Conservation (phyloP, 2,113 vertebrate genomes). For the Eubucco bourcierii region DNA sequence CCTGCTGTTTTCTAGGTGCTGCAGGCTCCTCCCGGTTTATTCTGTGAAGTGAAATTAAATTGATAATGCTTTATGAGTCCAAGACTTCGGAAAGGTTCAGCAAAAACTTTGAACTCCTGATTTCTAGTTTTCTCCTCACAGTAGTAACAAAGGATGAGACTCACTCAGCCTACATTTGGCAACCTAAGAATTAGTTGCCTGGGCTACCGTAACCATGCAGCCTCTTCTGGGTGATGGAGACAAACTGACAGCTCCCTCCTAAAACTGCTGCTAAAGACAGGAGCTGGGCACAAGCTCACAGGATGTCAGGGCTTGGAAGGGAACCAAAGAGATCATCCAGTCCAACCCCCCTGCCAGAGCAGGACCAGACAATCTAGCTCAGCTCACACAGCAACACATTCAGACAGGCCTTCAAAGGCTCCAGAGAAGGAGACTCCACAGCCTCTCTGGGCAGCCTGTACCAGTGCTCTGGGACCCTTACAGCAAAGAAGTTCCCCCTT, state of each 20-base stretch:
- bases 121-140: not conserved
- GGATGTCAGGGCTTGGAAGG: too few species aligned
- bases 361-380: too few species aligned
- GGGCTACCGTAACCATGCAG: constrained; percentile 30
- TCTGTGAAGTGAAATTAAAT: not conserved
- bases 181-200: not conserved
- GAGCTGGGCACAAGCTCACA: not conserved
- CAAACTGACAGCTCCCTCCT: not conserved
- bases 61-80: not conserved
- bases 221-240: not conserved
- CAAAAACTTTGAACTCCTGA: not conserved
- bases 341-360: too few species aligned
- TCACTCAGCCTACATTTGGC: not conserved
- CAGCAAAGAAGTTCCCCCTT: too few species aligned
- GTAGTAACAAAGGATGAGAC: not conserved
- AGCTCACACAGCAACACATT: too few species aligned
- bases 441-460: too few species aligned
- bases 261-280: not conserved
- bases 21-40: not conserved
- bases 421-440: too few species aligned
- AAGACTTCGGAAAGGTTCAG: not conserved
- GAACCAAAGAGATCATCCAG: too few species aligned
- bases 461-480: too few species aligned
- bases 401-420: too few species aligned
- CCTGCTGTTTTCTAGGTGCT: not conserved